Base-by-base conservation (phyloP, 2,888 invertebrate genomes). In the Drosophila vallismaia region DNA sequence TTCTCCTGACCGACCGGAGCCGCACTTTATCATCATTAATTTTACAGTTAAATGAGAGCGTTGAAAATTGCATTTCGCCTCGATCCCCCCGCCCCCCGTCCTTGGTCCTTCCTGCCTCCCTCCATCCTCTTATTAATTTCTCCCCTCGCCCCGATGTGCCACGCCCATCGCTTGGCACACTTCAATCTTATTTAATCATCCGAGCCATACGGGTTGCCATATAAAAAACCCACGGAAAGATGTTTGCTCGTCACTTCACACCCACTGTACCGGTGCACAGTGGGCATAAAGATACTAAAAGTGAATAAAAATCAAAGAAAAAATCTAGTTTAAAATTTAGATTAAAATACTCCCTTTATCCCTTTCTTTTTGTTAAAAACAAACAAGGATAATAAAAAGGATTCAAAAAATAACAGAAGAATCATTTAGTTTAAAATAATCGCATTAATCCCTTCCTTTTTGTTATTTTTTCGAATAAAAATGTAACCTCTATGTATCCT, bases 11-110 rank as follows among this genome's bases (percentile, higher is more conserved):
- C 44, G 40, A 12, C 53, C 44, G 9, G 54, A 14, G 19, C 40
- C 68, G 14, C 68, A 64, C 45, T 64, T 67, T 64, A 64, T 64
- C 68, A 54, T 49, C 59, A 71, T 71, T 67, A 77, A 75, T 80
- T 78, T 55, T 62, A 58, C 81, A 60, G 62, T 70, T 75, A 78
- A 77, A 71, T 64, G 52, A 36, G 55, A 52, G 72, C 63, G 44
- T 58, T 66, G 57, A 78, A 78, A 78, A 77, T 81, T 75, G 68
- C 68, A 77, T 81, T 77, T 52, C 14, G 28, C 46, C 46, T 48
- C 36, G 14, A 49, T 48, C 10, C 56, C 29, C 29, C 40, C 0
- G 2, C 28, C 28, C n/a, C n/a, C n/a, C n/a, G n/a, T 28, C 28
- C 28, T 6, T 28, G 28, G 19, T 19, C 19, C 28, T 28, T 28